Evolutionary conservation across 1,140 invertebrate species (phyloP), one percentile per base, ranked within the genome.

Genomic region (Saccostrea echinata): DNA sequence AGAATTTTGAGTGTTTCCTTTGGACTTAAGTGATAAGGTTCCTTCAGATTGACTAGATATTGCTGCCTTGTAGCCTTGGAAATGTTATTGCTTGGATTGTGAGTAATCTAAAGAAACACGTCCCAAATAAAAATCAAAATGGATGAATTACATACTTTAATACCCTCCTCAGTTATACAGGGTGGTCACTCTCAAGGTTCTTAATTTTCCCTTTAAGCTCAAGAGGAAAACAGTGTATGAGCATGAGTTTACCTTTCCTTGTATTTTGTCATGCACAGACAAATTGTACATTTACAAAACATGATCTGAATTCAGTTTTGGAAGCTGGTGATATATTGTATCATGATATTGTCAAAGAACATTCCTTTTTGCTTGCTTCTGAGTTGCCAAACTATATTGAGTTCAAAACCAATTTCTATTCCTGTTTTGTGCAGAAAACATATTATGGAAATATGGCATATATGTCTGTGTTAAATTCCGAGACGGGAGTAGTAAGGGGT

Each of bases 171-270:
- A n/a, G n/a, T n/a, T n/a, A n/a, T n/a, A n/a, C n/a, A n/a, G n/a
- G n/a, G n/a, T n/a, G n/a, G n/a, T n/a, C n/a, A n/a, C n/a, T n/a
- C n/a, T n/a, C n/a, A n/a, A n/a, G n/a, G n/a, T n/a, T n/a, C n/a
- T n/a, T n/a, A n/a, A n/a, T n/a, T 81, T 53, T 52, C 27, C 16
- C 24, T 21, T 52, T n/a, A 6, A 81, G 64, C 21, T 64, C 61
- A 64, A 64, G 61, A 24, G 61, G 61, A 64, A 64, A 18, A 18
- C 61, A 64, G 61, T 64, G 61, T 64, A 18, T 64, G 61, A 64
- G 12, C 12, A 64, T 18, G 6, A 18, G 61, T 18, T 18, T 64
- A 18, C 8, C 61, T 21, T 18, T n/a, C n/a, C n/a, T n/a, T n/a
- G n/a, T n/a, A n/a, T n/a, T n/a, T n/a, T n/a, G n/a, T n/a, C n/a